Base-by-base conservation (phyloP, 1,140 invertebrate species). In the Cecropterus lyciades region DNA sequence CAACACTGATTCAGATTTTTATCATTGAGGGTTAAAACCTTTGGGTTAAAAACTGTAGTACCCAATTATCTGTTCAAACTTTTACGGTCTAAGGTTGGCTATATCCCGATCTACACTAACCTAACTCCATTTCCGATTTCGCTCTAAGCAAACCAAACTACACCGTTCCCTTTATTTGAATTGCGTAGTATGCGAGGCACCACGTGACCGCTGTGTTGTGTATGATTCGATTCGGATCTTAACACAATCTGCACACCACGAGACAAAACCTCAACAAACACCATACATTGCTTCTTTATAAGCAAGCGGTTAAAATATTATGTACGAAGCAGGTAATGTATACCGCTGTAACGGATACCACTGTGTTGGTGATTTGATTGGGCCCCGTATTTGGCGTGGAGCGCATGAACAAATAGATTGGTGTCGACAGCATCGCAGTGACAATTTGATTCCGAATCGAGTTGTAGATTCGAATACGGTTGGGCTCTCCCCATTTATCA, bases 351-450 rank as follows among this genome's bases (percentile, higher is more conserved):
- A 60, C 11, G 57, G 16, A 49, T 49, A 40, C 17, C 24, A 24
- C 30, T 33, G 10, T 7, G 30, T 20, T 20, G 42, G 27, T 51
- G 57, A 27, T 62, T 14, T 48, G 57, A 62, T 51, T 14, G 45
- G n/a, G 3, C 14, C 43, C 15, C 16, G 57, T 62, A 62, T 62
- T 49, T 62, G 57, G 27, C 24, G 57, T 49, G 30, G 45, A 37
- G 42, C 46, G 57, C 27, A 62, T 62, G 57, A 60, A 60, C 57
- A 49, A 60, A 60, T 60, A 60, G 45, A 60, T 60, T 60, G 57
- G 57, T 60, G 57, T 60, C 57, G 57, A 37, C 45, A 60, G 45
- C 45, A 49, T 37, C 45, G 46, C 45, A 60, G 45, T 62, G 57
- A 62, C 57, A 62, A 60, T 60, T 60, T 60, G 57, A 60, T 60